Conservation (phyloP, 2,888 invertebrate species). For the Cephus nigrinus region DNA sequence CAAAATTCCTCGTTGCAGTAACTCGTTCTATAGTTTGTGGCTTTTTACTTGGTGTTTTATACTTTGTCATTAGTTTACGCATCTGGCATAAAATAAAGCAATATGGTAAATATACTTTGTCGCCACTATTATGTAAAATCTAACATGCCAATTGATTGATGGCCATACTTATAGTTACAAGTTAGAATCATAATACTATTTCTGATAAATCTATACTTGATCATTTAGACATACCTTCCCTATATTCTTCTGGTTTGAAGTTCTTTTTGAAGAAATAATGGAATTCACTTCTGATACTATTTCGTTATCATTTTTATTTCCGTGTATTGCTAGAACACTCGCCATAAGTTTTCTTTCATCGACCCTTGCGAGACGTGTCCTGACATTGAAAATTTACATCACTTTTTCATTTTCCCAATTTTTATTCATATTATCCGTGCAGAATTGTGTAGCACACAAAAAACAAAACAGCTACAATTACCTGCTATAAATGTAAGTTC, state of each 20-base stretch:
- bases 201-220: too few species aligned
- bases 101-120: too few species aligned
- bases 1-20: conserved; percentile 45
- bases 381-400: conserved; percentile 11
- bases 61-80: too few species aligned
- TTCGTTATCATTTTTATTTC: conserved; percentile 1
- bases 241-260: conserved; percentile 15
- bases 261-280: conserved; percentile 22
- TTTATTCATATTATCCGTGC: background rate
- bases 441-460: background rate
- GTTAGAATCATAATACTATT: too few species aligned
- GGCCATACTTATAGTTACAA: too few species aligned
- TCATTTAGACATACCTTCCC: too few species aligned
- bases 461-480: conserved; percentile 16
- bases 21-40: too few species aligned
- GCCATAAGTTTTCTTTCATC: conserved; percentile 26
- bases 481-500: conserved; percentile 35
- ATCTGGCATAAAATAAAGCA: too few species aligned
- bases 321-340: conserved; percentile 13
- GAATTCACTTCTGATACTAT: background rate
- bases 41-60: too few species aligned
- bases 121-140: too few species aligned
- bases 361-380: conserved; percentile 29
- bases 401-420: conserved; percentile 1
- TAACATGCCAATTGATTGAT: too few species aligned